phyloP scores from a whole-genome alignment of 2,888 invertebrate species.

The Mythimna impura region DNA sequence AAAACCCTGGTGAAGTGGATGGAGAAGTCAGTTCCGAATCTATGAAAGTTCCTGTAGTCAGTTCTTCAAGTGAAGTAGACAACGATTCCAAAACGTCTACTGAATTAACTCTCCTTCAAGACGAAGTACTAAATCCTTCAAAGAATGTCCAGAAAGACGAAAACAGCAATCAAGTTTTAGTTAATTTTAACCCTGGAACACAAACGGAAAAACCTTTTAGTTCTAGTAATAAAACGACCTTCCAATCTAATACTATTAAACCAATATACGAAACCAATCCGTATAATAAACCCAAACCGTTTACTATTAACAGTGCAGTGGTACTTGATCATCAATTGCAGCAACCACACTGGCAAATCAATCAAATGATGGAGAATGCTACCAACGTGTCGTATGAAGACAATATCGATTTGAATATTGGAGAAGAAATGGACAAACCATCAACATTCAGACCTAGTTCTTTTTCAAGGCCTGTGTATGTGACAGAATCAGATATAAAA shows the following conservation, averaged over 20 bases:
- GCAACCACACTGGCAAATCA: conserved; percentile 89
- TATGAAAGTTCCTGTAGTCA: conserved; percentile 86
- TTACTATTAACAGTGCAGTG: conserved; percentile 78
- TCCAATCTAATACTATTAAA: conserved; percentile 83
- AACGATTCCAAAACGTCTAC: conserved; percentile 69
- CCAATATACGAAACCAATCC: conserved; percentile 78
- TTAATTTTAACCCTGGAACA: conserved; percentile 80
- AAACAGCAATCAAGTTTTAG: conserved; percentile 62
- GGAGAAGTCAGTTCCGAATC: conserved; percentile 87
- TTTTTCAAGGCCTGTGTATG: conserved; percentile 68
- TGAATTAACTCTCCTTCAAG: conserved; percentile 73
- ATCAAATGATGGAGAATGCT: conserved; percentile 83
- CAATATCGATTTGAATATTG: conserved; percentile 83
- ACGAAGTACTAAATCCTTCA: conserved; percentile 72
- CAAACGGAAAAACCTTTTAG: conserved; percentile 89
- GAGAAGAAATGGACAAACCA: conserved; percentile 81
- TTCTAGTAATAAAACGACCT: conserved; percentile 76
- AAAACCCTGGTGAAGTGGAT: conserved; percentile 76
- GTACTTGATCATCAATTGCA: conserved; percentile 86
- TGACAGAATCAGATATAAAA: conserved; percentile 69
- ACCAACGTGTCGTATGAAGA: conserved; percentile 85
- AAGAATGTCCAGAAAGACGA: conserved; percentile 67
- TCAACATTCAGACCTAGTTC: conserved; percentile 69
- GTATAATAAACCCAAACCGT: conserved; percentile 84
- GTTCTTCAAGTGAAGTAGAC: conserved; percentile 78